phyloP scores from a whole-genome alignment of 2,113 vertebrate genomes.

The Istiophorus platypterus region DNA sequence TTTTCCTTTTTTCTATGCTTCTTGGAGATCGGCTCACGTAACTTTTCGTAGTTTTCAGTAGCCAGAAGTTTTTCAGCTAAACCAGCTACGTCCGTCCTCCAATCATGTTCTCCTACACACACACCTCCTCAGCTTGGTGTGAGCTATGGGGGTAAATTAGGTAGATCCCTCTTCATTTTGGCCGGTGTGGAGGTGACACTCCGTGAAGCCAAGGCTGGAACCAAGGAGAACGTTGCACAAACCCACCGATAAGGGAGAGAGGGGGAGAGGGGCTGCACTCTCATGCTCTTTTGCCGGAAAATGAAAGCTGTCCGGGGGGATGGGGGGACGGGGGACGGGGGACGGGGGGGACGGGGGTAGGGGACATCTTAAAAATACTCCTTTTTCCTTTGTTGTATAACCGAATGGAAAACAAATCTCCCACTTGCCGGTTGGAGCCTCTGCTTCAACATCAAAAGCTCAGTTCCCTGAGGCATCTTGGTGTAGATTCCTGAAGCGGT shows the following conservation, averaged over 20 bases:
- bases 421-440: slow-evolving; percentile 24
- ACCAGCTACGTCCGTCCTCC: too few species aligned
- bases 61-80: too few species aligned
- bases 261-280: slow-evolving; percentile 52
- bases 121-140: slow-evolving; percentile 20
- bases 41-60: too few species aligned
- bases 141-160: slow-evolving; percentile 64
- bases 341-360: slow-evolving; percentile 46
- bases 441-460: slow-evolving; percentile 40
- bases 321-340: slow-evolving; percentile 41
- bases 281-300: slow-evolving; percentile 39
- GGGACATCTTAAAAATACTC: slow-evolving; percentile 57
- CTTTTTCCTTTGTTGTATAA: slow-evolving; percentile 46
- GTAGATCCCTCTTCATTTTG: slow-evolving; percentile 60
- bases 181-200: slow-evolving; percentile 63
- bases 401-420: slow-evolving; percentile 40
- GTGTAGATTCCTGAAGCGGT: background rate
- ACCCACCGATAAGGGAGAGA: slow-evolving; percentile 49
- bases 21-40: too few species aligned
- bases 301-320: slow-evolving; percentile 46
- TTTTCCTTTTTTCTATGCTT: too few species aligned
- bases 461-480: slow-evolving; percentile 5
- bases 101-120: slow-evolving; percentile 5
- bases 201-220: slow-evolving; percentile 61
- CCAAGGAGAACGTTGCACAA: slow-evolving; percentile 58